Conservation (phyloP, 2,797 vertebrate genomes). For the Babyrousa celebensis region DNA sequence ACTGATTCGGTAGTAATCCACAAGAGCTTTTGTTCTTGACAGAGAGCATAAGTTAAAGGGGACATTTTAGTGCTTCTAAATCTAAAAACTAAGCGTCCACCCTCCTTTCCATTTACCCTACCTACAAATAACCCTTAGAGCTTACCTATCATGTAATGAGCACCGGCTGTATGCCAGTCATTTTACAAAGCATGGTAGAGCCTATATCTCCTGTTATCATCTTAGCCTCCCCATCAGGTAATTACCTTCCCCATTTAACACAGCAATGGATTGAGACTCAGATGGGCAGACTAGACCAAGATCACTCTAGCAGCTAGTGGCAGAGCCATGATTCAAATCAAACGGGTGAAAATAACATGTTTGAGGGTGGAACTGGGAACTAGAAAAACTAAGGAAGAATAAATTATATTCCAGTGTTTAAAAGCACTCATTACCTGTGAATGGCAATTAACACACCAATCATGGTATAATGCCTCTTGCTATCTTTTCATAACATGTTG, state of each 20-base stretch:
- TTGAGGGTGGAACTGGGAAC: constrained; percentile 3
- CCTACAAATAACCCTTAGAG: neutral
- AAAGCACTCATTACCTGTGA: constrained; percentile 46
- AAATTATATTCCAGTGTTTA: constrained; percentile 7
- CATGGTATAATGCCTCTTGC: neutral
- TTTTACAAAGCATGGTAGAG: neutral
- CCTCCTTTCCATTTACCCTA: neutral
- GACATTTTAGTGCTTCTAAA: neutral
- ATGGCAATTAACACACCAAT: neutral
- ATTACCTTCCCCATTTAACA: neutral
- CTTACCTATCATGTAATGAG: neutral
- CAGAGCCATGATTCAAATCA: neutral
- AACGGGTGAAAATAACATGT: constrained; percentile 20
- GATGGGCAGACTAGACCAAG: neutral
- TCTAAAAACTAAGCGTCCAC: neutral
- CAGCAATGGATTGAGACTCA: neutral
- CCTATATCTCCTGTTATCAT: neutral
- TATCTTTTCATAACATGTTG: constrained; percentile 57
- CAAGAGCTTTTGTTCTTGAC: constrained; percentile 16
- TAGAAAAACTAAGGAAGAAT: constrained; percentile 45
- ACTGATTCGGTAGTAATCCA: constrained; percentile 6
- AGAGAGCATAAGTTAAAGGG: neutral
- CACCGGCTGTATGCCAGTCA: neutral
- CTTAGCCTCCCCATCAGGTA: neutral
- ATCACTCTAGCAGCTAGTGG: neutral